phyloP scores from a whole-genome alignment of 2,888 invertebrate genomes.

The Cylloceria caligata region DNA sequence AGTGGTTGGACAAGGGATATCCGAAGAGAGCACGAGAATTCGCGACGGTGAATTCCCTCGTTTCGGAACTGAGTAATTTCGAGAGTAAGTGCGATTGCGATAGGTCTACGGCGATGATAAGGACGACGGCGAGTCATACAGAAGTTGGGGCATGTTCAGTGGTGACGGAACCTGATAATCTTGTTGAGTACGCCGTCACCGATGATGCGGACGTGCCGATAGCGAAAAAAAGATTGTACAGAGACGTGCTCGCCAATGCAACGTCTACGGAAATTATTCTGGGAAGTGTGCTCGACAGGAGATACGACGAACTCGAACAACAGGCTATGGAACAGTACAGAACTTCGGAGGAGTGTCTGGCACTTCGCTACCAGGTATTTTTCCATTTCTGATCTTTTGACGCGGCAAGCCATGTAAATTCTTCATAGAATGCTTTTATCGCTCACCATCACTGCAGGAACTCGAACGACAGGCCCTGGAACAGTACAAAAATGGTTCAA shows the following conservation, averaged over 20 bases:
- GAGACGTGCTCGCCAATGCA: slow-evolving; percentile 85
- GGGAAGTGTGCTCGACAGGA: slow-evolving; percentile 76
- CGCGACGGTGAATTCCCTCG: slow-evolving; percentile 69
- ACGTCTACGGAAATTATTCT: slow-evolving; percentile 67
- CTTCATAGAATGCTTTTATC: background rate
- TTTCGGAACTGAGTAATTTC: slow-evolving; percentile 69
- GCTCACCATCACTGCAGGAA: slow-evolving; percentile 72
- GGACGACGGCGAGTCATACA: slow-evolving; percentile 30
- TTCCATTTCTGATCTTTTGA: background rate
- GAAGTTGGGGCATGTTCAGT: background rate
- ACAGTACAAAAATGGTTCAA: slow-evolving; percentile 76
- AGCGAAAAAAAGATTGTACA: slow-evolving; percentile 86
- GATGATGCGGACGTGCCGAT: slow-evolving; percentile 53
- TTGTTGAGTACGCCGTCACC: slow-evolving; percentile 7
- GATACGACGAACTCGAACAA: slow-evolving; percentile 87
- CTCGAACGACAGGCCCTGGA: slow-evolving; percentile 81
- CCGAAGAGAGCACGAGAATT: slow-evolving; percentile 72
- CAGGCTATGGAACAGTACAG: slow-evolving; percentile 89
- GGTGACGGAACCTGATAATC: background rate
- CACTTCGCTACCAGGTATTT: slow-evolving; percentile 74
- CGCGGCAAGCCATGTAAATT: background rate
- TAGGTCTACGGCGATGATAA: background rate
- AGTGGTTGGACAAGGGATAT: slow-evolving; percentile 75
- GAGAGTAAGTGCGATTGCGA: slow-evolving; percentile 67
- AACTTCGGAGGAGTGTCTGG: slow-evolving; percentile 80